These are phyloP conservation scores for Gila robusta DNA, from an alignment of 2,797 vertebrate species.

Conservation along the genomic window DNA sequence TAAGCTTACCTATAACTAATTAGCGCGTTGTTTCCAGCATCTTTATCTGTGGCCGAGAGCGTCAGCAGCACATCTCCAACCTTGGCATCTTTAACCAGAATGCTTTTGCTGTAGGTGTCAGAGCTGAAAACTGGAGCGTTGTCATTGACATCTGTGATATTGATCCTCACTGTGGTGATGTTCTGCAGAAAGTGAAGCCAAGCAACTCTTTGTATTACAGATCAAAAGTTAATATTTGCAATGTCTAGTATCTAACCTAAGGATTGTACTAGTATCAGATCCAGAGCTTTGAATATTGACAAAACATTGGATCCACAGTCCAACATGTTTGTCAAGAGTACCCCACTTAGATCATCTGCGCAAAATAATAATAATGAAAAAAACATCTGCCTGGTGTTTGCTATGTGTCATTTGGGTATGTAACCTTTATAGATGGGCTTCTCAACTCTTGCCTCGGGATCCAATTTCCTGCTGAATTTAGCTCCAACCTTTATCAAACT, in stretches of 20 bases:
- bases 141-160: conserved; percentile 78
- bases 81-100: conserved; percentile 71
- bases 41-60: conserved; percentile 75
- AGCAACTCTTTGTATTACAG: neutral
- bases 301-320: neutral
- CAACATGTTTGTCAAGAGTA: neutral
- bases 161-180: conserved; percentile 73
- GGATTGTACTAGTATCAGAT: neutral
- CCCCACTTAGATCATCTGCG: neutral
- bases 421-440: no score
- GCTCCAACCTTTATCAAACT: no score
- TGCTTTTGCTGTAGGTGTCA: conserved; percentile 64
- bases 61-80: conserved; percentile 72
- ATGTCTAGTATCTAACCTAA: neutral
- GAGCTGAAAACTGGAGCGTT: conserved; percentile 77
- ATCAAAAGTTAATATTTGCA: no score
- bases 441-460: no score
- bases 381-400: neutral
- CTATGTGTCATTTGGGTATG: neutral
- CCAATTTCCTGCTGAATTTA: no score
- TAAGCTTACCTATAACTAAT: conserved; percentile 79
- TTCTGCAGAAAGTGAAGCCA: conserved; percentile 69
- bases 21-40: conserved; percentile 74
- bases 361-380: neutral
- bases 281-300: neutral